These are phyloP conservation scores for Catalaphyllia jardinei DNA, from an alignment of 64 coral and sea anemone genomes.

Conservation along the genomic window DNA sequence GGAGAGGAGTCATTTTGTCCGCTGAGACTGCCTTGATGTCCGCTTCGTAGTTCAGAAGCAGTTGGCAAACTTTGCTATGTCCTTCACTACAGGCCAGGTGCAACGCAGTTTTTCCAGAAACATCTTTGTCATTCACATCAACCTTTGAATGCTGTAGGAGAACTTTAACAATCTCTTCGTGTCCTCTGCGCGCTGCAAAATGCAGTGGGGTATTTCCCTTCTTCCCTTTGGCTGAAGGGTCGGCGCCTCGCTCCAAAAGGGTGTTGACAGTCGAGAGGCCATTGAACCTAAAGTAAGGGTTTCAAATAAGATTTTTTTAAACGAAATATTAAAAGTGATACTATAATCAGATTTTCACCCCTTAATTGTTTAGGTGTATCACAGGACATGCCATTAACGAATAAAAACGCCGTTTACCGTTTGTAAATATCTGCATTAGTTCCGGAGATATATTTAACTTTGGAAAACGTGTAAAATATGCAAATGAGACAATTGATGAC, in stretches of 20 bases:
- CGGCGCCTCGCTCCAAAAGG: conserved; percentile 52
- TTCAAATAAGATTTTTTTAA: neutral
- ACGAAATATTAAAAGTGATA: too few relatives aligned
- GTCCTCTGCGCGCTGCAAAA: conserved; percentile 47
- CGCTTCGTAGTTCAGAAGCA: conserved; percentile 40
- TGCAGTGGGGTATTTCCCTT: conserved; percentile 55
- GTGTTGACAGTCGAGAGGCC: conserved; percentile 10
- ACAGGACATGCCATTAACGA: too few relatives aligned
- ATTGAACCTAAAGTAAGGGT: neutral
- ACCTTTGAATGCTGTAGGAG: conserved; percentile 23
- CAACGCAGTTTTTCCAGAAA: conserved; percentile 35
- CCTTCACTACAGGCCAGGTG: conserved; percentile 48
- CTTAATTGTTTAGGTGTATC: too few relatives aligned
- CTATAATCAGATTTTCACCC: too few relatives aligned
- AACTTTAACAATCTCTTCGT: conserved; percentile 43
- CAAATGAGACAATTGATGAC: too few relatives aligned
- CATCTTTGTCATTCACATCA: conserved; percentile 34
- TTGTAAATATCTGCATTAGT: too few relatives aligned
- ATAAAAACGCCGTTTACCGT: too few relatives aligned
- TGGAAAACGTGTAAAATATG: too few relatives aligned
- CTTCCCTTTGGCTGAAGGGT: conserved; percentile 5
- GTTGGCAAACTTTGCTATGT: neutral
- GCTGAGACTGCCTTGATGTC: conserved; percentile 26
- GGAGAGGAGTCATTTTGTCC: conserved; percentile 24
- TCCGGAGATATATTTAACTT: too few relatives aligned